A percentile compares a stretch with the other conserved stretches of the same genome.
Conservation (phyloP, 2,888 invertebrate species). For the Tenthredo livida region DNA sequence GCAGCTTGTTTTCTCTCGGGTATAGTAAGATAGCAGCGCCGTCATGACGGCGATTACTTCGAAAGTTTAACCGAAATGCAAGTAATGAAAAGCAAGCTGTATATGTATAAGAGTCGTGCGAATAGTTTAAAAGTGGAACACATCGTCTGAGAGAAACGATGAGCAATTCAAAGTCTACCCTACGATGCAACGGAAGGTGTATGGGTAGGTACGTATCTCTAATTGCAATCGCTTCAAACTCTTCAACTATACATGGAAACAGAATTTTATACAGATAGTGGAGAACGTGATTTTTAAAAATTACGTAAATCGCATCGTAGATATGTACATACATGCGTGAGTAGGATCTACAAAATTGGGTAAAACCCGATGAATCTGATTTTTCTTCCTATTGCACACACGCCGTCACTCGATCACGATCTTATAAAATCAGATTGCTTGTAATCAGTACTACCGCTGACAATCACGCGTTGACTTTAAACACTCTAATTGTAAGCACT, state of each 20-base stretch:
- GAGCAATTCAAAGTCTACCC: neutral
- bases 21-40: neutral
- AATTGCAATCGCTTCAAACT: no score
- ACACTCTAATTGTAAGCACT: neutral
- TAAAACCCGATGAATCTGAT: no score
- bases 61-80: conserved; percentile 1
- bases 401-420: neutral
- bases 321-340: no score
- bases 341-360: no score
- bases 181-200: neutral
- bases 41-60: neutral
- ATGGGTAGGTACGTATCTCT: no score
- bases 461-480: neutral
- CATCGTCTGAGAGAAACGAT: neutral
- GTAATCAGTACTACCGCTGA: neutral
- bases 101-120: neutral
- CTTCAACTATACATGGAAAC: no score
- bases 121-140: neutral
- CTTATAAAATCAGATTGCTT: neutral
- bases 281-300: no score
- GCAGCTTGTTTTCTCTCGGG: neutral
- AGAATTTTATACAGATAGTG: no score
- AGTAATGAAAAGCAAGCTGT: neutral
- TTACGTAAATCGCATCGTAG: no score
- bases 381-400: no score